These are phyloP conservation scores for Pedionomus torquatus DNA, from an alignment of 2,113 vertebrate species.

Conservation along the genomic window DNA sequence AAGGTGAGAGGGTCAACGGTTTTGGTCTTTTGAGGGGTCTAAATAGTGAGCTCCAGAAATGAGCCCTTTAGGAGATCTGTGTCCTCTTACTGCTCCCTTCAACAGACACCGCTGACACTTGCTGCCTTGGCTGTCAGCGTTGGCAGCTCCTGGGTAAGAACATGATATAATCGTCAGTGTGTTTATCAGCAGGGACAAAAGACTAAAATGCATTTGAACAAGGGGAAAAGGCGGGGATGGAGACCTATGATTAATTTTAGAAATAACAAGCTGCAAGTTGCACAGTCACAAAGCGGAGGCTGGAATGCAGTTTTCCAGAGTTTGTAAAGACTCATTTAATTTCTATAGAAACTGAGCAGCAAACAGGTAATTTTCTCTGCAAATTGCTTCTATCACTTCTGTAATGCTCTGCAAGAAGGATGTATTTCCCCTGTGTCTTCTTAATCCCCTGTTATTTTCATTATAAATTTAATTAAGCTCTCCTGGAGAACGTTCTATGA, in stretches of 20 bases:
- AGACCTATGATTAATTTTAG: constrained; percentile 9
- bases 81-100: neutral
- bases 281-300: constrained; percentile 36
- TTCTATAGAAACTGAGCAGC: constrained; percentile 62
- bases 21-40: no score
- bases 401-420: neutral
- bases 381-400: constrained; percentile 36
- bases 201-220: neutral
- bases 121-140: neutral
- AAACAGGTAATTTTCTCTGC: constrained; percentile 61
- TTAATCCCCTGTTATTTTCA: constrained; percentile 47
- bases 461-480: constrained; percentile 60
- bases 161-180: neutral
- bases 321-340: constrained; percentile 52
- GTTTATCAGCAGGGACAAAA: constrained; percentile 25
- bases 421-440: constrained; percentile 22
- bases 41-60: accelerated
- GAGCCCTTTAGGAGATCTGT: neutral
- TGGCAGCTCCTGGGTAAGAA: neutral
- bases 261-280: constrained; percentile 18
- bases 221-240: neutral
- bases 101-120: neutral
- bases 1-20: neutral
- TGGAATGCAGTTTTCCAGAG: constrained; percentile 30
- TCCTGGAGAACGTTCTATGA: neutral